Conservation (phyloP, 2,113 vertebrate species). For the Embiotoca jacksoni region DNA sequence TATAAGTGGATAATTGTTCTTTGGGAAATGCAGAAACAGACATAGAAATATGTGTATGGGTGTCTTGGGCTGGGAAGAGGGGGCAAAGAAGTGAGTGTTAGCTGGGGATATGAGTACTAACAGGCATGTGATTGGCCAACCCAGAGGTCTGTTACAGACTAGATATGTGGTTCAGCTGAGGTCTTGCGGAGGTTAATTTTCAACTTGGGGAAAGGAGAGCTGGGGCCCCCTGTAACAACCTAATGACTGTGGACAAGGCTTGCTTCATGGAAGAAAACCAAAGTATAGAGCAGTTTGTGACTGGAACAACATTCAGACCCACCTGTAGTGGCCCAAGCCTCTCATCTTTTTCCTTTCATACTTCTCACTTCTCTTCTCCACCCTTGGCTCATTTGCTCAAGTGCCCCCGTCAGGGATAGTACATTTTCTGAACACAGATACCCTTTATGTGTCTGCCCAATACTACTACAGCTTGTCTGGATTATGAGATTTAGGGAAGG, state of each 20-base stretch:
- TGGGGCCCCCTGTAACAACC: conserved; percentile 34
- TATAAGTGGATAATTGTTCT: conserved; percentile 62
- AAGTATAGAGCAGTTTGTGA: conserved; percentile 6
- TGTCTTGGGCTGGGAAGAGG: conserved; percentile 20
- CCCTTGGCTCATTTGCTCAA: background rate
- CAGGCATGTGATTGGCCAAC: conserved; percentile 61
- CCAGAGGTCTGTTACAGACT: conserved; percentile 64
- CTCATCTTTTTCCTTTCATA: conserved; percentile 5
- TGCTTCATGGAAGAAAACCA: conserved; percentile 8
- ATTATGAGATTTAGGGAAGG: conserved; percentile 8
- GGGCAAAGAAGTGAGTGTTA: conserved; percentile 12
- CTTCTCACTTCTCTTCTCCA: conserved; percentile 12
- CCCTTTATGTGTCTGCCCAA: conserved; percentile 5
- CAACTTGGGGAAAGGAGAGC: conserved; percentile 48
- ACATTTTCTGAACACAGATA: conserved; percentile 35
- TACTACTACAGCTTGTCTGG: conserved; percentile 18
- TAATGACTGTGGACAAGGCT: background rate
- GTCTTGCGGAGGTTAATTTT: conserved; percentile 68
- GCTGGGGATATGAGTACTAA: conserved; percentile 39
- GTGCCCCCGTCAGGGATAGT: background rate
- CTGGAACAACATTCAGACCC: conserved; percentile 16
- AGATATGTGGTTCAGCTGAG: conserved; percentile 58
- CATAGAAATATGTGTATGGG: conserved; percentile 48
- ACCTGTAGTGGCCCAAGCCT: background rate
- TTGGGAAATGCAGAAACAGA: conserved; percentile 52